phyloP scores from a whole-genome alignment of 2,797 vertebrate species.

The Enteromius anoplus region DNA sequence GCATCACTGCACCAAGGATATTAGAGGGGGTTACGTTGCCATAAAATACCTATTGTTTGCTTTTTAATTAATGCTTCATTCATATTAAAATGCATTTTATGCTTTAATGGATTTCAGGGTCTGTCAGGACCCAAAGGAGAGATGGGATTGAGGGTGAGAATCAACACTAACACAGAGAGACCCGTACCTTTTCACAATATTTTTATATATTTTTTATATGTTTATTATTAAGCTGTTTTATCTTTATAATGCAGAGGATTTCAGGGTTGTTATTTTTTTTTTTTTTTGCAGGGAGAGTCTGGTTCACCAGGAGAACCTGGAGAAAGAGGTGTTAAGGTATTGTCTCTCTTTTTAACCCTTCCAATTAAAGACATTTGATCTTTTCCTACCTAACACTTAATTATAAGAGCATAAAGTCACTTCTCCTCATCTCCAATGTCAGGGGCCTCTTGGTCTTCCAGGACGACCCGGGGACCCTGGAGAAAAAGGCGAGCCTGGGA shows the following conservation, averaged over 20 bases:
- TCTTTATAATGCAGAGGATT: not conserved
- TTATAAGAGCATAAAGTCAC: not conserved
- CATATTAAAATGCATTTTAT: conserved; percentile 29
- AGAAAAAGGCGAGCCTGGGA: conserved; percentile 79
- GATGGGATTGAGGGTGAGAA: conserved; percentile 68
- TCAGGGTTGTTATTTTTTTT: not conserved
- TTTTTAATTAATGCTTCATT: conserved; percentile 39
- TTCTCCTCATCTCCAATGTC: conserved; percentile 12
- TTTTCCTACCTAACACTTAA: not conserved
- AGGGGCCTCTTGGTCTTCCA: conserved; percentile 85
- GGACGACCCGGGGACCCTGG: conserved; percentile 82
- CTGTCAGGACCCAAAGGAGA: conserved; percentile 73
- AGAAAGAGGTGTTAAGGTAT: conserved; percentile 85
- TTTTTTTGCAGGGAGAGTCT: conserved; percentile 78
- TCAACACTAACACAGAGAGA: conserved; percentile 6
- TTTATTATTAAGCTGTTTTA: not conserved
- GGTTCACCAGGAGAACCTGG: conserved; percentile 81
- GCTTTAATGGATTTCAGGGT: conserved; percentile 70
- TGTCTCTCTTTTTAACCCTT: conserved; percentile 5
- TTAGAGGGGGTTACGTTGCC: conserved; percentile 3
- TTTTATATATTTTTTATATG: not conserved
- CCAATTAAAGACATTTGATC: not conserved
- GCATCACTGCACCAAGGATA: conserved; percentile 4
- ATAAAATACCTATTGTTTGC: conserved; percentile 12
- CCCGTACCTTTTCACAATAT: conserved; percentile 7